Conservation (phyloP, 2,113 vertebrate genomes). For the Lagopus muta region DNA sequence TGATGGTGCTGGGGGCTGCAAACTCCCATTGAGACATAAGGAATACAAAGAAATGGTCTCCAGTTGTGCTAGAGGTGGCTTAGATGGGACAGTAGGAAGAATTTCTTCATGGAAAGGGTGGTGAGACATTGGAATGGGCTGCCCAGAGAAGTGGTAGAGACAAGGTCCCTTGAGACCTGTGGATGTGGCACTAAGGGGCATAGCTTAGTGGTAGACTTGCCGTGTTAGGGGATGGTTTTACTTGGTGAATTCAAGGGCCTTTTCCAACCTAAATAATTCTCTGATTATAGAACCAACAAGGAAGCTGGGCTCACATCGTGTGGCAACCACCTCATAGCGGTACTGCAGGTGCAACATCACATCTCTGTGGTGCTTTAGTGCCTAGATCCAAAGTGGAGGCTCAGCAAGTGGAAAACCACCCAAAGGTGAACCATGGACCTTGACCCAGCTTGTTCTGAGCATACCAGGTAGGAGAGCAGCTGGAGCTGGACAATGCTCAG, state of each 20-base stretch:
- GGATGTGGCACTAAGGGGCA: neutral
- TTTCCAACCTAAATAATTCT: neutral
- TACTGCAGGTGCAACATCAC: neutral
- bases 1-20: neutral
- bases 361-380: neutral
- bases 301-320: neutral
- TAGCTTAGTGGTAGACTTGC: neutral
- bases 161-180: neutral
- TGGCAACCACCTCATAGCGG: neutral
- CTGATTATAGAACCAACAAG: neutral
- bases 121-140: neutral
- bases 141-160: neutral
- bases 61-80: neutral
- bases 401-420: neutral
- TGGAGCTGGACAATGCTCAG: neutral
- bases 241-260: neutral
- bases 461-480: neutral
- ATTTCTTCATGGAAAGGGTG: neutral
- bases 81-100: neutral
- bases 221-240: neutral
- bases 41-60: neutral
- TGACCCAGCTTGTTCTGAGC: neutral
- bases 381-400: neutral
- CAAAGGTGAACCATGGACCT: rapidly evolving
- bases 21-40: rapidly evolving